phyloP scores from a whole-genome alignment of 2,797 vertebrate genomes.

The Nannoperca obscura region DNA sequence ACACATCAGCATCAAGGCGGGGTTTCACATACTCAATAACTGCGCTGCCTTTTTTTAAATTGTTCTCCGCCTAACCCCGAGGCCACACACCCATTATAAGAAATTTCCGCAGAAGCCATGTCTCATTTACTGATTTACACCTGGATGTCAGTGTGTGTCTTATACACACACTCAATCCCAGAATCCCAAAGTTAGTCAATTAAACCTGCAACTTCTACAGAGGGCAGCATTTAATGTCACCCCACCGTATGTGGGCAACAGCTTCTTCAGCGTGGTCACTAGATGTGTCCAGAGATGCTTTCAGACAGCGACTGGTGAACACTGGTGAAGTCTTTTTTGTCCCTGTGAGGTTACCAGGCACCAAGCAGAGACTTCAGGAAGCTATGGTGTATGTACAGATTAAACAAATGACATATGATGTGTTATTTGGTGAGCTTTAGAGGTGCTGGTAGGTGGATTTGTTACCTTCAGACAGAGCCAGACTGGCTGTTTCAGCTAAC shows the following conservation, averaged over 20 bases:
- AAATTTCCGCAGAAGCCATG: not conserved
- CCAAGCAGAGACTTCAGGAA: no score
- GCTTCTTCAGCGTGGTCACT: no score
- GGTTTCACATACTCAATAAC: constrained; percentile 30
- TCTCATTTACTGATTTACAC: constrained; percentile 10
- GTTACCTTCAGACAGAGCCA: not conserved
- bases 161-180: not conserved
- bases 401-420: no score
- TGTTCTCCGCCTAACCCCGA: not conserved
- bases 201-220: not conserved
- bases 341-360: no score
- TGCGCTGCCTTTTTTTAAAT: not conserved
- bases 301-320: no score
- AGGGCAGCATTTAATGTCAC: not conserved
- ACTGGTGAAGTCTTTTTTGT: no score
- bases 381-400: no score
- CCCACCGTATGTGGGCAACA: no score
- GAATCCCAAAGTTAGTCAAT: not conserved
- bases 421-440: not conserved
- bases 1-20: constrained; percentile 18
- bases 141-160: not conserved
- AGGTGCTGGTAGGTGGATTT: not conserved
- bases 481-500: not conserved
- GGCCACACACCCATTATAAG: constrained; percentile 18
- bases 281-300: no score